phyloP scores from a whole-genome alignment of 2,113 vertebrate genomes.

The Mirounga angustirostris region DNA sequence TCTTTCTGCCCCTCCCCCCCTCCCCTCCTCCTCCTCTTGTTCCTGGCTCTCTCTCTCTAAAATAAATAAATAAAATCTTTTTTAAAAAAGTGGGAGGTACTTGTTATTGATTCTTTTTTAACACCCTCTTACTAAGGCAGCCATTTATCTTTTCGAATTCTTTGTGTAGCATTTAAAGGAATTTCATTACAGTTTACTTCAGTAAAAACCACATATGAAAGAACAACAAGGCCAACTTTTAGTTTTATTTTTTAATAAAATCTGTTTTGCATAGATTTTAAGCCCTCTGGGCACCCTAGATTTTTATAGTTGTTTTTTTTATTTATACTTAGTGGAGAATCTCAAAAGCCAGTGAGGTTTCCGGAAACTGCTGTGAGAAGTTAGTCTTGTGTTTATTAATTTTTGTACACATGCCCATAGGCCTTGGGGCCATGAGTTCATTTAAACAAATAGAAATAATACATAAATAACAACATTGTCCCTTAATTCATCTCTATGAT shows the following conservation, averaged over 20 bases:
- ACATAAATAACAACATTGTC: constrained; percentile 60
- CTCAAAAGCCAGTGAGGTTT: constrained; percentile 63
- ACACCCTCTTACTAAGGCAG: not conserved
- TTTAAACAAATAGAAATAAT: constrained; percentile 77
- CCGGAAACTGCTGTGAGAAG: constrained; percentile 69
- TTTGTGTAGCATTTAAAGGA: not conserved
- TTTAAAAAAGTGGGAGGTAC: not conserved
- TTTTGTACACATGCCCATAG: constrained; percentile 69
- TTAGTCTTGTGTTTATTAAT: constrained; percentile 75
- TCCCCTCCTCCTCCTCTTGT: not conserved
- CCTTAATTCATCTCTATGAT: constrained; percentile 59
- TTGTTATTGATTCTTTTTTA: not conserved
- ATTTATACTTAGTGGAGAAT: constrained; percentile 72
- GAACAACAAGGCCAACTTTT: constrained; percentile 40
- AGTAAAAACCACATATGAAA: constrained; percentile 46
- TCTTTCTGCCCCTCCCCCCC: not conserved
- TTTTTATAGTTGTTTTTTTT: constrained; percentile 62
- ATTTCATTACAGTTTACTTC: not conserved
- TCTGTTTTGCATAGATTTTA: constrained; percentile 68
- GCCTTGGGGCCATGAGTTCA: constrained; percentile 73
- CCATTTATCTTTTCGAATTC: not conserved
- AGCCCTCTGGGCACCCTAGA: constrained; percentile 64
- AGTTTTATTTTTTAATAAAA: constrained; percentile 71
- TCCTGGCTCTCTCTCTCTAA: not conserved
- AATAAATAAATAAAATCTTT: not conserved